These are phyloP conservation scores for Sebastes reedi DNA, from an alignment of 2,797 vertebrate genomes.

Conservation along the genomic window DNA sequence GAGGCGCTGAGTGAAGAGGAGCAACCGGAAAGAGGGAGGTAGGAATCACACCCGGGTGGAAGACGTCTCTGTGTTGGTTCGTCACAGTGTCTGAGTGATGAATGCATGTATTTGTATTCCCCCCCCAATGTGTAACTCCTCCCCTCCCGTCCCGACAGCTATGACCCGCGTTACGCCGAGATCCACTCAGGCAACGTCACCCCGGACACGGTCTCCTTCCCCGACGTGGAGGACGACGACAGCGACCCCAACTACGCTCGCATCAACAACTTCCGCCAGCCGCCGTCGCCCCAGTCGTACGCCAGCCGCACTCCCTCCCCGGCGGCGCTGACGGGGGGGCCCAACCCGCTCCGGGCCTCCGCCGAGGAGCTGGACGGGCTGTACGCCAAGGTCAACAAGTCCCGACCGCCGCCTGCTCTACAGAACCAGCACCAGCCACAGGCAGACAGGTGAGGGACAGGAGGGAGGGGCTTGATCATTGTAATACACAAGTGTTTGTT, in stretches of 20 bases:
- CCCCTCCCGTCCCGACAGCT: constrained; percentile 66
- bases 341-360: constrained; percentile 49
- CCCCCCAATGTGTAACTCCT: not conserved
- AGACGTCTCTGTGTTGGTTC: not conserved
- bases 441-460: constrained; percentile 66
- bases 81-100: too few species aligned
- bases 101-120: not conserved
- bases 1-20: constrained; percentile 88
- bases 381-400: constrained; percentile 95
- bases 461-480: too few species aligned
- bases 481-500: not conserved
- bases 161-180: constrained; percentile 84
- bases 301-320: constrained; percentile 77
- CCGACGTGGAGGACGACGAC: constrained; percentile 91
- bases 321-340: not conserved
- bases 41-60: not conserved
- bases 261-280: constrained; percentile 90
- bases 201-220: constrained; percentile 67
- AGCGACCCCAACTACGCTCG: constrained; percentile 93
- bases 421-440: constrained; percentile 73
- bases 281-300: constrained; percentile 54
- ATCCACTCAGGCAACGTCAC: constrained; percentile 78
- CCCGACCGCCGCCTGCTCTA: constrained; percentile 74
- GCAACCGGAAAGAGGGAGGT: constrained; percentile 86
- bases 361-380: constrained; percentile 88